Evolutionary conservation across 1,140 invertebrate genomes (phyloP).

Genomic region (Ladona fulva): DNA sequence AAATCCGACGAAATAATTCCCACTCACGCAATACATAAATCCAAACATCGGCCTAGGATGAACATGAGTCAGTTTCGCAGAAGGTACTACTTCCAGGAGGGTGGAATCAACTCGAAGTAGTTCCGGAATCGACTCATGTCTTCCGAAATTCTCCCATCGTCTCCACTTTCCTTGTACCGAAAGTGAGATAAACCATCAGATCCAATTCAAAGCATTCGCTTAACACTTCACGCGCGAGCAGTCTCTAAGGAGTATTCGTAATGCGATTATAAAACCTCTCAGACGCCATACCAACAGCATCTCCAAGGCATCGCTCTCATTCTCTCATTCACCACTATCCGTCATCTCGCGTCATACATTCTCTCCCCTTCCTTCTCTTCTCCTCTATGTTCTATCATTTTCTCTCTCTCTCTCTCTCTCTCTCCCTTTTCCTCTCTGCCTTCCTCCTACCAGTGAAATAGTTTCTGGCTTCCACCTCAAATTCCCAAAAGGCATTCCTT

Average conservation of each 20-base stretch:
- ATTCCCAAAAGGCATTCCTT: too few species aligned
- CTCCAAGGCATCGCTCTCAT: background rate
- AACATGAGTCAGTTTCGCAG: too few species aligned
- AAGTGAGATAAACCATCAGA: background rate
- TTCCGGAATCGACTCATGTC: too few species aligned
- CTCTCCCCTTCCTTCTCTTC: background rate
- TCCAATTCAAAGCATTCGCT: background rate
- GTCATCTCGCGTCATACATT: background rate
- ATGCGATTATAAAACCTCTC: background rate
- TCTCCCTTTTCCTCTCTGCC: background rate
- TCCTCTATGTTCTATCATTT: background rate
- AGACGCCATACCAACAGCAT: background rate
- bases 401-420: background rate
- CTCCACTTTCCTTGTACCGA: background rate
- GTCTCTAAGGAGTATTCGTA: background rate
- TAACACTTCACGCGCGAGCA: slow-evolving; percentile 7
- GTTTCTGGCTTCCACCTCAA: too few species aligned
- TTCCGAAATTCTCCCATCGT: background rate
- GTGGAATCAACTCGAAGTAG: too few species aligned
- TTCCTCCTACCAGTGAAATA: background rate
- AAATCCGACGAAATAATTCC: too few species aligned
- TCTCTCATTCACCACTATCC: background rate
- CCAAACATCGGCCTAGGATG: too few species aligned
- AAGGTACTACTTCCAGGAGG: too few species aligned
- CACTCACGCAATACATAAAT: too few species aligned